Conservation (phyloP, 2,113 vertebrate species). For the Rhombomys opimus region DNA sequence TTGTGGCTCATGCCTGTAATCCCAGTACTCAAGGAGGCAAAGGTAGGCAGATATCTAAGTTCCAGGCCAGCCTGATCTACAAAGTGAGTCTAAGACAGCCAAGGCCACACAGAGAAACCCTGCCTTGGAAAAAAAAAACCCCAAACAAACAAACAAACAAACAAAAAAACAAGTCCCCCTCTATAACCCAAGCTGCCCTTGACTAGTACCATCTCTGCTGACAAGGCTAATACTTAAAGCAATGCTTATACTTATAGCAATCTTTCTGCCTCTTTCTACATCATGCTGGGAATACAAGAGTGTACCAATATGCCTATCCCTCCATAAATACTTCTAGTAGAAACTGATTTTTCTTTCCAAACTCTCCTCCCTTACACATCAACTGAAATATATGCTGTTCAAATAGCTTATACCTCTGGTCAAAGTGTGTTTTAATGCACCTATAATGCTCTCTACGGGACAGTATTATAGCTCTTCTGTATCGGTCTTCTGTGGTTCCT, state of each 20-base stretch:
- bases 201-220: background rate
- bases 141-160: too few relatives aligned
- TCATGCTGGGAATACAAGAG: background rate
- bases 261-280: background rate
- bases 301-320: background rate
- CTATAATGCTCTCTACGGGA: background rate
- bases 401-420: background rate
- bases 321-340: constrained; percentile 21
- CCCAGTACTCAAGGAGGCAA: too few relatives aligned
- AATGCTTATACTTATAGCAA: background rate
- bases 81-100: too few relatives aligned
- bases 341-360: constrained; percentile 37
- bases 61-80: too few relatives aligned
- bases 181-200: background rate
- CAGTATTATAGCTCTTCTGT: background rate
- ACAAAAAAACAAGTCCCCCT: background rate
- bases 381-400: background rate
- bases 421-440: background rate
- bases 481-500: background rate
- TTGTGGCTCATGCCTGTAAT: too few relatives aligned
- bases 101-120: too few relatives aligned
- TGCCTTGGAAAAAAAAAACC: too few relatives aligned
- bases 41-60: too few relatives aligned
- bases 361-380: background rate
- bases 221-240: background rate